phyloP scores from a whole-genome alignment of 1,140 invertebrate species.

The Anthonomus grandis region DNA sequence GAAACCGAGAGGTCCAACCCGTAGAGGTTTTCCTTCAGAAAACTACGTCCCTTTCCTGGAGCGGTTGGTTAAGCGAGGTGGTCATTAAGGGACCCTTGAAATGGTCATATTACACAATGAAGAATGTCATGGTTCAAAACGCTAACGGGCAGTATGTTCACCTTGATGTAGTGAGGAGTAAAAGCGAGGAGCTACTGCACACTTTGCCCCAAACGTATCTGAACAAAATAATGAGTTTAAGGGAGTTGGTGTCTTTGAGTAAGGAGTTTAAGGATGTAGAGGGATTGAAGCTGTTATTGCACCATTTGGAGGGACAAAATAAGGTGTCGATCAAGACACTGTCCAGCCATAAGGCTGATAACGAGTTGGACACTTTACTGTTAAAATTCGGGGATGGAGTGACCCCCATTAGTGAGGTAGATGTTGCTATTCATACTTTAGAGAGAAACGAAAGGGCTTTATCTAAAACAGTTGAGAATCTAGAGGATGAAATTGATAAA shows the following conservation, averaged over 20 bases:
- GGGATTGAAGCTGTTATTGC: slow-evolving; percentile 37
- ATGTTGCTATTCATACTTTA: slow-evolving; percentile 44
- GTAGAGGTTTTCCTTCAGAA: slow-evolving; percentile 40
- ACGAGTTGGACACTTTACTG: slow-evolving; percentile 31
- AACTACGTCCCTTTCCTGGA: slow-evolving; percentile 42
- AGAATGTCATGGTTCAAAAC: slow-evolving; percentile 35
- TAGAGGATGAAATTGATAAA: slow-evolving; percentile 44
- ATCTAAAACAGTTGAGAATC: slow-evolving; percentile 42
- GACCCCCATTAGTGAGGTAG: slow-evolving; percentile 38
- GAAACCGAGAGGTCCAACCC: slow-evolving; percentile 38
- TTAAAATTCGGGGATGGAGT: slow-evolving; percentile 39
- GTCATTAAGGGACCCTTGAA: slow-evolving; percentile 45
- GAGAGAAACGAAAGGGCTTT: slow-evolving; percentile 46
- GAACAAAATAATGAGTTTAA: slow-evolving; percentile 40
- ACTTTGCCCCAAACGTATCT: slow-evolving; percentile 29
- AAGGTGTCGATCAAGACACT: slow-evolving; percentile 28
- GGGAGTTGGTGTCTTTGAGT: slow-evolving; percentile 30
- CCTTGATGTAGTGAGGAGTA: slow-evolving; percentile 31
- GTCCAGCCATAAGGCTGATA: slow-evolving; percentile 12
- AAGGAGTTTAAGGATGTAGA: slow-evolving; percentile 27
- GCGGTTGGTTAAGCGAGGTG: slow-evolving; percentile 44
- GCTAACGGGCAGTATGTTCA: slow-evolving; percentile 31
- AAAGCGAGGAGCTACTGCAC: slow-evolving; percentile 27
- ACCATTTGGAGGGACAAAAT: slow-evolving; percentile 32
- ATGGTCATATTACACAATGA: slow-evolving; percentile 49